Percentiles rank a stretch among this genome's conserved stretches.
These are phyloP conservation scores for Piezodorus guildinii DNA, from an alignment of 1,140 invertebrate genomes.

Conservation along the genomic window DNA sequence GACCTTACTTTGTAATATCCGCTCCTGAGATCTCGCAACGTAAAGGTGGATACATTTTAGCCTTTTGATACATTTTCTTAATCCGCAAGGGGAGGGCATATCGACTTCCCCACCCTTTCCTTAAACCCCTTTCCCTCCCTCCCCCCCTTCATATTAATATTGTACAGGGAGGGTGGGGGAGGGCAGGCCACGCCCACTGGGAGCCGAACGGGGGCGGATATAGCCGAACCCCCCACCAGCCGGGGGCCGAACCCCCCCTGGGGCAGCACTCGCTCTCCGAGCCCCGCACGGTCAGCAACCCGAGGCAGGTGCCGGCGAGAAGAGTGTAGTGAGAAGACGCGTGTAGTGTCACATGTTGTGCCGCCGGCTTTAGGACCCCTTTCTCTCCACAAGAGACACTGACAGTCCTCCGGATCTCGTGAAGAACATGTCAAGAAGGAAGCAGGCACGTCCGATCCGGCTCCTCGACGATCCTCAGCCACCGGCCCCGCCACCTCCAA, in stretches of 20 bases:
- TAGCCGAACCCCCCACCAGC: constrained; percentile 4
- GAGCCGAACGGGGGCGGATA: neutral
- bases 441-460: constrained; percentile 45
- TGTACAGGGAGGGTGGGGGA: constrained; percentile 4
- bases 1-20: too few species aligned
- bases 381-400: neutral
- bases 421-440: constrained; percentile 43
- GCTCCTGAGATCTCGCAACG: too few species aligned
- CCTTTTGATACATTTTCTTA: constrained; percentile 16
- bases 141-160: constrained; percentile 6
- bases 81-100: neutral
- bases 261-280: constrained; percentile 12
- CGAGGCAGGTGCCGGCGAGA: neutral
- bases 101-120: constrained; percentile 10
- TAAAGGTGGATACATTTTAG: constrained; percentile 1
- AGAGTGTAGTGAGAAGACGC: constrained; percentile 6
- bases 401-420: neutral
- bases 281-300: constrained; percentile 6
- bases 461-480: constrained; percentile 27
- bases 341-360: neutral
- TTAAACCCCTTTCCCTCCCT: neutral
- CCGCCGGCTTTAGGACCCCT: neutral
- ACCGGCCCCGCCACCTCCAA: constrained; percentile 12
- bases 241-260: neutral
- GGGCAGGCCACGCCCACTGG: constrained; percentile 11